Evolutionary conservation across 1,140 invertebrate genomes (phyloP), one percentile per base, ranked within the genome.

Genomic region (Papilio polyxenes): DNA sequence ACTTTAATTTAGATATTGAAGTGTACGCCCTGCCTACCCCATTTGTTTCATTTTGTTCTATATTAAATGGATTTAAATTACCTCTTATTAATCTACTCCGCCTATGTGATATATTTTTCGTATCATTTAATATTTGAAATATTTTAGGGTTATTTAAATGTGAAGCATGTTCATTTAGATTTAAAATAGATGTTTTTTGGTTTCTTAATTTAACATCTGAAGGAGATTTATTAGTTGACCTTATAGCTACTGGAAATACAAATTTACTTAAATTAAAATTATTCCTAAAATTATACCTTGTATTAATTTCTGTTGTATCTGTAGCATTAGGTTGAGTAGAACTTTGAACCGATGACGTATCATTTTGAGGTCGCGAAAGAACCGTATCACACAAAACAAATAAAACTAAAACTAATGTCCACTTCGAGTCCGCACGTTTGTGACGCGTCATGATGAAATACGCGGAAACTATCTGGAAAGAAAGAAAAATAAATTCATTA

Each of bases 321-420:
- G 82, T 81, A n/a, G n/a, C n/a, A 69, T 83, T 88, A 72, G 40
- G 83, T 81, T 82, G 56, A 44, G 80, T 44, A 44, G 78, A 79
- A 83, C 56, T 82, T 80, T 65, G 59, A 11, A 84, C 80, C 65
- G 75, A 59, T 75, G 87, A 83, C 15, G 85, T 44, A 53, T 87
- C 48, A 31, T 91, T 89, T 86, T 94, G 92, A 65, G 92, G 91
- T 84, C 92, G 91, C 59, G 90, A 89, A 85, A 83, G 83, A 80
- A 92, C 92, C 80, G 82, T 89, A 80, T 88, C 84, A 90, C 87
- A 88, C 86, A 90, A 87, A 83, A 93, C 40, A 88, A 90, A 83
- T 89, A 92, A 84, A 84, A 92, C 85, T 91, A 94, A 90, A 88
- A 91, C 91, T 92, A 94, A 85, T 87, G 92, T 94, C 92, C 92